These are phyloP conservation scores for Aspidiotus destructor DNA, from an alignment of 2,888 invertebrate genomes.

Conservation along the genomic window DNA sequence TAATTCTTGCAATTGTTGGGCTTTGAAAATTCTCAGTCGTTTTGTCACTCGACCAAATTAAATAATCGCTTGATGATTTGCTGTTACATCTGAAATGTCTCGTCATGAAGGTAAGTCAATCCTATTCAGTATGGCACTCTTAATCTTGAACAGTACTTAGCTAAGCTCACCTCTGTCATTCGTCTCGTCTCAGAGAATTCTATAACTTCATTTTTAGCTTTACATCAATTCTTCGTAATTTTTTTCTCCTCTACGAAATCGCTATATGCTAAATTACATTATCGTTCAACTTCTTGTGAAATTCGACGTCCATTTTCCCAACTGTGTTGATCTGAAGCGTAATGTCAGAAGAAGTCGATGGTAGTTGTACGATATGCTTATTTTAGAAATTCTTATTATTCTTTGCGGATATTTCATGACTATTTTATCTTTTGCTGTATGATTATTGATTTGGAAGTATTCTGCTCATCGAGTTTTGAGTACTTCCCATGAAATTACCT, in stretches of 20 bases:
- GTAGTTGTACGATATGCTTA: no score
- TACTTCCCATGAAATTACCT: neutral
- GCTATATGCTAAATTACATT: neutral
- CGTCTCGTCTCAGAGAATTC: neutral
- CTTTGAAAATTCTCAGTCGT: conserved; percentile 26
- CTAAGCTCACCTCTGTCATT: neutral
- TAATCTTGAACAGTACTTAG: conserved; percentile 37
- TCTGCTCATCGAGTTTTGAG: neutral
- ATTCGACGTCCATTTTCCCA: no score
- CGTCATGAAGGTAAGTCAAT: conserved; percentile 80
- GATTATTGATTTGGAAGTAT: neutral
- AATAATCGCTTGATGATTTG: conserved; percentile 27
- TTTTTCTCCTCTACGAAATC: no score
- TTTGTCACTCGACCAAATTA: conserved; percentile 6
- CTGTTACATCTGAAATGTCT: conserved; percentile 59
- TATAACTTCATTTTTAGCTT: neutral
- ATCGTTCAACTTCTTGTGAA: neutral
- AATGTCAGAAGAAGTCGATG: no score
- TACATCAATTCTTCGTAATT: neutral
- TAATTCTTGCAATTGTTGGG: conserved; percentile 18
- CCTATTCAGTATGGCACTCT: conserved; percentile 39
- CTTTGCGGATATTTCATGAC: neutral
- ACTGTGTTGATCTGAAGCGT: no score
- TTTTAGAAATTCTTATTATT: no score
- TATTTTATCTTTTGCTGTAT: neutral